These are phyloP conservation scores for Macquaria australasica DNA, from an alignment of 2,113 vertebrate genomes.

Conservation along the genomic window DNA sequence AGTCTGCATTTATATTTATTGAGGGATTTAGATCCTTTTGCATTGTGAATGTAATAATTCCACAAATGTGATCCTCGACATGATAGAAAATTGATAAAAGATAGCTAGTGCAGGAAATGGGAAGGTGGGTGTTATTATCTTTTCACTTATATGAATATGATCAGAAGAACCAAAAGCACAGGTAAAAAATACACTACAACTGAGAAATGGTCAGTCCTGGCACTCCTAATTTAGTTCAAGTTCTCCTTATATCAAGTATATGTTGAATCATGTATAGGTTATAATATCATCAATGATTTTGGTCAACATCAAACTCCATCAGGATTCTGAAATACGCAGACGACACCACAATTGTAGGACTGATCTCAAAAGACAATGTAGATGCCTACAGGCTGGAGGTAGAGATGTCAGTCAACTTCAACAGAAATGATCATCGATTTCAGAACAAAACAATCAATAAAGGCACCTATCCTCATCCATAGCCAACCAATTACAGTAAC, in stretches of 20 bases:
- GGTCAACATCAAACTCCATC: too few relatives aligned
- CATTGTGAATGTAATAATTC: slow-evolving; percentile 42
- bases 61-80: slow-evolving; percentile 22
- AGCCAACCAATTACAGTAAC: too few relatives aligned
- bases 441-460: too few relatives aligned
- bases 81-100: slow-evolving; percentile 48
- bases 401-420: too few relatives aligned
- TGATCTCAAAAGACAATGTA: too few relatives aligned
- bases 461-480: too few relatives aligned
- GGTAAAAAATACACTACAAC: background rate
- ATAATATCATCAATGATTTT: background rate
- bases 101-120: background rate
- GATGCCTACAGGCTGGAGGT: too few relatives aligned
- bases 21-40: slow-evolving; percentile 44
- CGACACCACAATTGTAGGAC: too few relatives aligned
- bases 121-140: slow-evolving; percentile 7
- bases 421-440: too few relatives aligned
- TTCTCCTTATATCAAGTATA: background rate
- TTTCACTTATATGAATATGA: slow-evolving; percentile 9
- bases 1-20: slow-evolving; percentile 55
- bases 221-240: background rate
- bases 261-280: background rate
- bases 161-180: slow-evolving; percentile 11
- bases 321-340: too few relatives aligned
- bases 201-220: background rate